phyloP scores from a whole-genome alignment of 2,888 invertebrate genomes.

The Linnaemya tessellans region DNA sequence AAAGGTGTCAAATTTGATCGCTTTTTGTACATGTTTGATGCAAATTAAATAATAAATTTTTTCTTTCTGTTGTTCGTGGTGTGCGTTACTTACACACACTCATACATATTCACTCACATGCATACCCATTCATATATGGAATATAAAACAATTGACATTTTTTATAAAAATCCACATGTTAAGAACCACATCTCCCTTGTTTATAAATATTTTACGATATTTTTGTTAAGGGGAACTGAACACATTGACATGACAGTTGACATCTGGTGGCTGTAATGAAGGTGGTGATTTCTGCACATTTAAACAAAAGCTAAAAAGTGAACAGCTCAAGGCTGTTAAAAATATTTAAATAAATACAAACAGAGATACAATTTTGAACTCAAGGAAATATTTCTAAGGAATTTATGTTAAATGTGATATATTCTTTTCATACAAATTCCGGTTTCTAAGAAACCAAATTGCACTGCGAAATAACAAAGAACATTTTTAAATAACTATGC shows the following conservation, averaged over 20 bases:
- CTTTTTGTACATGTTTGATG: constrained; percentile 60
- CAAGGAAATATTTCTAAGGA: not conserved
- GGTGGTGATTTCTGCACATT: not conserved
- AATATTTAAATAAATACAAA: not conserved
- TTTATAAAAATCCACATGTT: not conserved
- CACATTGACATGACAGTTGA: constrained; percentile 20
- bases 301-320: not conserved
- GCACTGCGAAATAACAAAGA: too few relatives aligned
- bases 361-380: not conserved
- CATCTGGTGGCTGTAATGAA: constrained; percentile 18
- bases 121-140: constrained; percentile 11
- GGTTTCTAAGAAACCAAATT: not conserved
- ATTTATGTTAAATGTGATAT: not conserved
- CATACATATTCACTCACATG: constrained; percentile 9
- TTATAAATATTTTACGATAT: constrained; percentile 21
- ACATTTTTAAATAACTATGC: not conserved
- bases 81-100: constrained; percentile 27
- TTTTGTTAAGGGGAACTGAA: constrained; percentile 24
- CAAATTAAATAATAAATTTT: constrained; percentile 60
- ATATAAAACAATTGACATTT: not conserved
- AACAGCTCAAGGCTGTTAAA: not conserved
- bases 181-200: constrained; percentile 47
- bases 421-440: not conserved
- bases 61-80: constrained; percentile 23
- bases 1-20: constrained; percentile 67